A percentile compares a stretch with the other conserved stretches of the same genome.
These are phyloP conservation scores for Melitaea athalia DNA, from an alignment of 2,888 invertebrate genomes.

Conservation along the genomic window DNA sequence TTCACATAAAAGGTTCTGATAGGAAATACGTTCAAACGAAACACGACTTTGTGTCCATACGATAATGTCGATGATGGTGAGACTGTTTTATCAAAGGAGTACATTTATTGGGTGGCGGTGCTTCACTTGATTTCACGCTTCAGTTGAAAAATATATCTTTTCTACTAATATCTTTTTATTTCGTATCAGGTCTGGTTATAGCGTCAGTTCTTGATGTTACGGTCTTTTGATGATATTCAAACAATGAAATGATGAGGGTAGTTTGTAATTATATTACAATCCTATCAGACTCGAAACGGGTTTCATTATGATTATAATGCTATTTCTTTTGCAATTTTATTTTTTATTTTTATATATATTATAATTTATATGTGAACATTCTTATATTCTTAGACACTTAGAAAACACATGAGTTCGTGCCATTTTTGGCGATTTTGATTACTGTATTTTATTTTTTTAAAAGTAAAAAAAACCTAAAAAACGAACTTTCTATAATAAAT, in stretches of 20 bases:
- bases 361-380: too few relatives aligned
- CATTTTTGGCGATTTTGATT: too few relatives aligned
- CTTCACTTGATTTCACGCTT: slow-evolving; percentile 17
- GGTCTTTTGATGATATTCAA: background rate
- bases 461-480: too few relatives aligned
- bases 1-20: slow-evolving; percentile 7
- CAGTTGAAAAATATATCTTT: slow-evolving; percentile 17
- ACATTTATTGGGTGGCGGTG: background rate
- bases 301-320: background rate
- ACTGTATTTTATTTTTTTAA: too few relatives aligned
- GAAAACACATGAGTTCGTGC: too few relatives aligned
- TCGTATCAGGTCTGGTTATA: slow-evolving; percentile 1
- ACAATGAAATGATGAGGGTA: background rate
- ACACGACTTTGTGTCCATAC: background rate
- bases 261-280: background rate
- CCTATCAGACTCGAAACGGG: background rate
- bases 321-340: background rate
- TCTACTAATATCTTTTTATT: slow-evolving; percentile 11
- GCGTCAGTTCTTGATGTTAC: background rate
- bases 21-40: slow-evolving; percentile 5
- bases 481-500: too few relatives aligned
- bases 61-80: background rate
- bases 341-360: too few relatives aligned
- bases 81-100: slow-evolving; percentile 10
- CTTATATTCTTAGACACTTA: too few relatives aligned